Evolutionary conservation across 2,113 vertebrate genomes (phyloP).

Genomic region (Panthera leo): DNA sequence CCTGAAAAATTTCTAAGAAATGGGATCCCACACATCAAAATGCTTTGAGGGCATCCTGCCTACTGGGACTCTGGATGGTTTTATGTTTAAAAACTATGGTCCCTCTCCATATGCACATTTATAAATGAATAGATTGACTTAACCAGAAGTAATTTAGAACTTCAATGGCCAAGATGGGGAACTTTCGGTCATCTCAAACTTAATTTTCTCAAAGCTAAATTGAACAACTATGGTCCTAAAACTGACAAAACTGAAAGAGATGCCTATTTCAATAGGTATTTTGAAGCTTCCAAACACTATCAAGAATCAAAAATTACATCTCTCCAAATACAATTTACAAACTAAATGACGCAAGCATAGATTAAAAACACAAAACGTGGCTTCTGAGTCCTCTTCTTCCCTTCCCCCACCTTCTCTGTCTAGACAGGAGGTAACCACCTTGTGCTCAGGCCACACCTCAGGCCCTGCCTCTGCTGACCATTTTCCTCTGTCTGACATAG

Average conservation of each 20-base stretch:
- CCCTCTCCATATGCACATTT: too few species aligned
- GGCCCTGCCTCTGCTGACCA: too few species aligned
- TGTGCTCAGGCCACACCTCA: neutral
- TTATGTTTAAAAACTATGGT: too few species aligned
- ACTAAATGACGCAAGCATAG: neutral
- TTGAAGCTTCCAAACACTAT: neutral
- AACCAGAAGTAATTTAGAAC: too few species aligned
- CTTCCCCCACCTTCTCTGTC: neutral
- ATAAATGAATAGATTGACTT: too few species aligned
- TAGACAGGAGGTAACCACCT: neutral
- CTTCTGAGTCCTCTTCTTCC: neutral
- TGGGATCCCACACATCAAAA: too few species aligned
- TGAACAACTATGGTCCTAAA: neutral
- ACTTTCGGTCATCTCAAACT: too few species aligned
- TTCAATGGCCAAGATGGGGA: too few species aligned
- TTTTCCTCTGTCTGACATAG: too few species aligned
- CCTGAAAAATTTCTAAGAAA: too few species aligned
- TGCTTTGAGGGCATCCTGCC: too few species aligned
- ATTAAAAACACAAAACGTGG: neutral
- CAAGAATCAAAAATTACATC: neutral
- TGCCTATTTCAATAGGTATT: neutral
- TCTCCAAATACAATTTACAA: neutral
- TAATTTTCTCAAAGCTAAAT: neutral
- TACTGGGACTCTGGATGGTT: too few species aligned
- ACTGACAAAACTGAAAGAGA: neutral